phyloP scores from a whole-genome alignment of 2,797 vertebrate species.

The Sebastes iracundus region DNA sequence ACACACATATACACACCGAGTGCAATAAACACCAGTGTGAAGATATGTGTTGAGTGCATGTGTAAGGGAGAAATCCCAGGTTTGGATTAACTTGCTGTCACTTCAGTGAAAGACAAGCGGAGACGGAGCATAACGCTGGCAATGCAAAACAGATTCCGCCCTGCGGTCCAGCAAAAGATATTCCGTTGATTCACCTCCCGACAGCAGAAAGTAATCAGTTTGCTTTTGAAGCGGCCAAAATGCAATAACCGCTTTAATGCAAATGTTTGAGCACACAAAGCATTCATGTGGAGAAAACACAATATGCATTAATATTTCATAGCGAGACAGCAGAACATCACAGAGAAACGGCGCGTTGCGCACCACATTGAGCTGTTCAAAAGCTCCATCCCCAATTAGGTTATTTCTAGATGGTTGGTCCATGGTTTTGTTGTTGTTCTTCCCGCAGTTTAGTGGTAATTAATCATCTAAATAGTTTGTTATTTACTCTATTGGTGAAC shows the following conservation, averaged over 20 bases:
- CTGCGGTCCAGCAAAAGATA: neutral
- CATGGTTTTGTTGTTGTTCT: conserved; percentile 36
- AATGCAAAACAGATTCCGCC: neutral
- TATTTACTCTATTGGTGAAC: conserved; percentile 12
- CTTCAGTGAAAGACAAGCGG: conserved; percentile 2
- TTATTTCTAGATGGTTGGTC: conserved; percentile 27
- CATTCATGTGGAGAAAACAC: conserved; percentile 46
- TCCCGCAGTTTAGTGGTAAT: conserved; percentile 56
- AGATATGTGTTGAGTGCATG: neutral
- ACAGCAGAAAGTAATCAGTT: conserved; percentile 36
- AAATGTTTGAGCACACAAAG: conserved; percentile 49
- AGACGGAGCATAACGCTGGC: neutral
- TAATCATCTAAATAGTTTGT: conserved; percentile 60
- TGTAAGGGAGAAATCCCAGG: neutral
- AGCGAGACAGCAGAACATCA: conserved; percentile 34
- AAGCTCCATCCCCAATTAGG: conserved; percentile 29
- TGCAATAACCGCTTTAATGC: conserved; percentile 43
- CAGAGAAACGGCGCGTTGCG: neutral
- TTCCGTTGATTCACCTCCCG: conserved; percentile 2
- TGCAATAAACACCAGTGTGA: neutral
- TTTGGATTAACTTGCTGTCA: conserved; percentile 16
- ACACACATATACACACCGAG: neutral
- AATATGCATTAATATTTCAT: conserved; percentile 62
- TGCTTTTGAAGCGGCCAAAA: conserved; percentile 33
- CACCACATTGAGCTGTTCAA: conserved; percentile 15